Percentiles rank a stretch among this genome's conserved stretches.
Conservation (phyloP, 2,113 vertebrate genomes). For the Neotoma lepida region DNA sequence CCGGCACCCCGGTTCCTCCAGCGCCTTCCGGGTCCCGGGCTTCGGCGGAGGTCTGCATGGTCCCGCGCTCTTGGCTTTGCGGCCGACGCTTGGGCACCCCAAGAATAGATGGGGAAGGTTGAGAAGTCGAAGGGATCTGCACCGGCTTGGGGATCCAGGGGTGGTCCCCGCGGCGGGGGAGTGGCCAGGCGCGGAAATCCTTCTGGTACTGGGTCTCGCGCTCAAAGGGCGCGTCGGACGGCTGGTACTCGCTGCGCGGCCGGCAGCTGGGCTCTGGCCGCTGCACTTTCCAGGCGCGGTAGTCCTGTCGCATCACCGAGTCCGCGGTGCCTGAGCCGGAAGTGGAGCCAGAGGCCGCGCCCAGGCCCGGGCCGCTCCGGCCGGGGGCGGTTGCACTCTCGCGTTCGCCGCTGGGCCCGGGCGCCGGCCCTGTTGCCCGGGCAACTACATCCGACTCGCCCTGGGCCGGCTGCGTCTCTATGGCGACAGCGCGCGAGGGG, state of each 20-base stretch:
- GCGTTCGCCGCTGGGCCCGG: slow-evolving; percentile 69
- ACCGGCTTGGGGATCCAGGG: slow-evolving; percentile 95
- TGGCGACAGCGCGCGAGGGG: slow-evolving; percentile 86
- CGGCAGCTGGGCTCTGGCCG: slow-evolving; percentile 94
- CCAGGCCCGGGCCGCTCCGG: slow-evolving; percentile 78
- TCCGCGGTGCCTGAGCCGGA: slow-evolving; percentile 72
- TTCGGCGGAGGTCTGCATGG: background rate
- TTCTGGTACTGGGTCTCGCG: slow-evolving; percentile 98
- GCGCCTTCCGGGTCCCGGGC: slow-evolving; percentile 67
- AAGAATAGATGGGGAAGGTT: slow-evolving; percentile 43
- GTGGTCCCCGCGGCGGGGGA: slow-evolving; percentile 93
- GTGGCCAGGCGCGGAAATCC: slow-evolving; percentile 96
- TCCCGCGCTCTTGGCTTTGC: slow-evolving; percentile 81
- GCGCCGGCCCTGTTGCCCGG: slow-evolving; percentile 82
- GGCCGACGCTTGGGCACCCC: slow-evolving; percentile 67
- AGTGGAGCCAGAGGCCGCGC: slow-evolving; percentile 19
- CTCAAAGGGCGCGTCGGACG: slow-evolving; percentile 93
- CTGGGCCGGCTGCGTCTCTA: slow-evolving; percentile 89
- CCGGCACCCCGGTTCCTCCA: slow-evolving; percentile 3
- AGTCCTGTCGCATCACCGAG: slow-evolving; percentile 97
- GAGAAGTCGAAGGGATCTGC: slow-evolving; percentile 70
- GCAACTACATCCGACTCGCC: slow-evolving; percentile 83
- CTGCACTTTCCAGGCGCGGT: slow-evolving; percentile 94
- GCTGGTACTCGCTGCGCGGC: slow-evolving; percentile 94
- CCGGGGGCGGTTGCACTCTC: slow-evolving; percentile 79